Percentiles rank a stretch among this genome's conserved stretches.
phyloP scores from a whole-genome alignment of 2,113 vertebrate species.

The Oostethus manadensis region DNA sequence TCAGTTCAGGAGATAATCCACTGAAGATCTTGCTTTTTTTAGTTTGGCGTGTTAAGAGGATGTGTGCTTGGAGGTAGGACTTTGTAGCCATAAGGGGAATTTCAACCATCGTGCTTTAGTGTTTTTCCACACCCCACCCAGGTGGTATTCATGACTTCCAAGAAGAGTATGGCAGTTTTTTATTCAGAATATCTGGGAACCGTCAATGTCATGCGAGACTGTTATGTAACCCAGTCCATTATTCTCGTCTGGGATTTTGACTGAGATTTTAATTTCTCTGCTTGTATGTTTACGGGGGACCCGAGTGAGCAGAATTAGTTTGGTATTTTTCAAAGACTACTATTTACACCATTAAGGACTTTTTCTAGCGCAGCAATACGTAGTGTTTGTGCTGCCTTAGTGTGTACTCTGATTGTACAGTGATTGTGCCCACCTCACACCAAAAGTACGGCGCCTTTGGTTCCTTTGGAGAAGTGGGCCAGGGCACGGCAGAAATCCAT shows the following conservation, averaged over 20 bases:
- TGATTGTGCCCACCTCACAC: too few relatives aligned
- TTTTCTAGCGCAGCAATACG: too few relatives aligned
- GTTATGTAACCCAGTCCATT: conserved; percentile 44
- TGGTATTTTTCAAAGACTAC: too few relatives aligned
- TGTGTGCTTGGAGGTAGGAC: conserved; percentile 13
- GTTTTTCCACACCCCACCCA: conserved; percentile 13
- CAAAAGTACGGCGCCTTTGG: too few relatives aligned
- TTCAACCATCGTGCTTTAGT: conserved; percentile 24
- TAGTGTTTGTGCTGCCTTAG: too few relatives aligned
- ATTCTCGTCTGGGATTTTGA: conserved; percentile 25
- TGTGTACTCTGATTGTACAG: too few relatives aligned
- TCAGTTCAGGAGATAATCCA: conserved; percentile 50
- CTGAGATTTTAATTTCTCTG: conserved; percentile 60
- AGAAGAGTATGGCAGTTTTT: conserved; percentile 23
- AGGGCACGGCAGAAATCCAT: too few relatives aligned
- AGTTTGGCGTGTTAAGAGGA: conserved; percentile 44
- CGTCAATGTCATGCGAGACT: conserved; percentile 12
- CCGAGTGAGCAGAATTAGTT: not conserved
- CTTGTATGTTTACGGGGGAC: conserved; percentile 52
- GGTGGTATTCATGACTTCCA: conserved; percentile 7
- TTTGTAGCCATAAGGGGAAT: conserved; percentile 35
- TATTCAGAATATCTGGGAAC: not conserved
- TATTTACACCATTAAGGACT: too few relatives aligned
- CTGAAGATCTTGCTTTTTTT: conserved; percentile 58
- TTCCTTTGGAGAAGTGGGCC: too few relatives aligned